Evolutionary conservation across 2,888 invertebrate species (phyloP).

Genomic region (Dicyrtoma fusca): DNA sequence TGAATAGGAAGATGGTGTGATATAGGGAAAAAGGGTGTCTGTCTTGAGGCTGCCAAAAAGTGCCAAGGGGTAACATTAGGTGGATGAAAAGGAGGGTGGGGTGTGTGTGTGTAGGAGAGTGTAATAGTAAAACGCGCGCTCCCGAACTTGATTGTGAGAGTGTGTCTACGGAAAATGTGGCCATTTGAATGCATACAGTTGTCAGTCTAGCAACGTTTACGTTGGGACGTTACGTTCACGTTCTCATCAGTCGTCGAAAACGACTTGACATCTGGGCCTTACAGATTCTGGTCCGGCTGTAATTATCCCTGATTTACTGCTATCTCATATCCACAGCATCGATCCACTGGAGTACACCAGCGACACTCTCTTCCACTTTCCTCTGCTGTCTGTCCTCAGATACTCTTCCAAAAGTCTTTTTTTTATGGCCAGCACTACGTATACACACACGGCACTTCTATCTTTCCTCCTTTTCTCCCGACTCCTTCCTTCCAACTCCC

Average conservation of each 20-base stretch:
- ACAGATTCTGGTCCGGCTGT: conserved; percentile 57
- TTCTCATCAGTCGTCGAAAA: conserved; percentile 57
- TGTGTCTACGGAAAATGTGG: conserved; percentile 47
- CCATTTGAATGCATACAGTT: conserved; percentile 57
- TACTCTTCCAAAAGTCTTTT: conserved; percentile 7
- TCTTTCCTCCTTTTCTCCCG: conserved; percentile 11
- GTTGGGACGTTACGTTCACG: conserved; percentile 50
- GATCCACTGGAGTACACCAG: conserved; percentile 38
- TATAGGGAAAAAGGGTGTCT: conserved; percentile 37
- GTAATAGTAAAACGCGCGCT: conserved; percentile 28
- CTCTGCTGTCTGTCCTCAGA: conserved; percentile 31
- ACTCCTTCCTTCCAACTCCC: conserved; percentile 8
- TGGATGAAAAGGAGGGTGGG: conserved; percentile 32
- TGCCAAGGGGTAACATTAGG: conserved; percentile 46
- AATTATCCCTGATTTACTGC: conserved; percentile 57
- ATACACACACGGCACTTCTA: not conserved
- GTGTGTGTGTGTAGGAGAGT: conserved; percentile 18
- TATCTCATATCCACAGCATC: conserved; percentile 56
- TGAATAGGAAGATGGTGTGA: conserved; percentile 2
- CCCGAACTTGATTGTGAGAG: conserved; percentile 48
- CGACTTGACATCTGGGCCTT: conserved; percentile 57
- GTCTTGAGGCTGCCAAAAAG: conserved; percentile 33
- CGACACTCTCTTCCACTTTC: conserved; percentile 20
- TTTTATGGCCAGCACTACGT: not conserved
- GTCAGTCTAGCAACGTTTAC: conserved; percentile 56